These are phyloP conservation scores for Rapana venosa DNA, from an alignment of 2,888 invertebrate genomes.

Conservation along the genomic window DNA sequence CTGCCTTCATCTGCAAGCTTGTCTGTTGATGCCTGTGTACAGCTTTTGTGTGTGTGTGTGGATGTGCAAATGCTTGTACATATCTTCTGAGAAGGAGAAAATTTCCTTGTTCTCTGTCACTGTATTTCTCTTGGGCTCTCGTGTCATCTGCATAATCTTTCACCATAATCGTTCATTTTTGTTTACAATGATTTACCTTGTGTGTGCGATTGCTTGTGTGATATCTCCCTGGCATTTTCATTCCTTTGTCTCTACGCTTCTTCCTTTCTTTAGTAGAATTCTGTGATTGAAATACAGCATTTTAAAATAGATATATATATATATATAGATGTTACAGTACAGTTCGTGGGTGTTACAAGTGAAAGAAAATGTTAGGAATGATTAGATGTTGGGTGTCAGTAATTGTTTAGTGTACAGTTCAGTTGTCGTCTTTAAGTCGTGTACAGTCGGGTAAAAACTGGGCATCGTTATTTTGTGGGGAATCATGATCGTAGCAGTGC, in stretches of 20 bases:
- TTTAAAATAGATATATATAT: too few relatives aligned
- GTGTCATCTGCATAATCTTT: too few relatives aligned
- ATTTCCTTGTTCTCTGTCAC: neutral
- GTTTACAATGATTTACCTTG: too few relatives aligned
- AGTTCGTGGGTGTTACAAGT: neutral
- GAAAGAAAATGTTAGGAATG: neutral
- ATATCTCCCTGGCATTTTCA: neutral
- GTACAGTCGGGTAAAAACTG: too few relatives aligned
- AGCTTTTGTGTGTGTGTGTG: conserved; percentile 17
- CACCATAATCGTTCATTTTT: too few relatives aligned
- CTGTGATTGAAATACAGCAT: neutral
- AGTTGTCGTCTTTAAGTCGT: too few relatives aligned
- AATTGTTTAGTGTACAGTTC: neutral
- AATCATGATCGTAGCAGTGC: too few relatives aligned
- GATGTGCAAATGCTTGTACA: neutral
- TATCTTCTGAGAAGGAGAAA: neutral
- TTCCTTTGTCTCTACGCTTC: neutral
- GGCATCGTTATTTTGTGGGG: too few relatives aligned
- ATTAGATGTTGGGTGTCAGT: neutral
- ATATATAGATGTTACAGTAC: too few relatives aligned
- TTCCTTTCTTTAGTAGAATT: neutral
- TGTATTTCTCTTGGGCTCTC: too few relatives aligned
- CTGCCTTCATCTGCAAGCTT: neutral
- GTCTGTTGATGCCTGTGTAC: neutral
- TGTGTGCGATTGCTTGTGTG: too few relatives aligned